These are phyloP conservation scores for Sterna hirundo DNA, from an alignment of 2,113 vertebrate species.

Conservation along the genomic window DNA sequence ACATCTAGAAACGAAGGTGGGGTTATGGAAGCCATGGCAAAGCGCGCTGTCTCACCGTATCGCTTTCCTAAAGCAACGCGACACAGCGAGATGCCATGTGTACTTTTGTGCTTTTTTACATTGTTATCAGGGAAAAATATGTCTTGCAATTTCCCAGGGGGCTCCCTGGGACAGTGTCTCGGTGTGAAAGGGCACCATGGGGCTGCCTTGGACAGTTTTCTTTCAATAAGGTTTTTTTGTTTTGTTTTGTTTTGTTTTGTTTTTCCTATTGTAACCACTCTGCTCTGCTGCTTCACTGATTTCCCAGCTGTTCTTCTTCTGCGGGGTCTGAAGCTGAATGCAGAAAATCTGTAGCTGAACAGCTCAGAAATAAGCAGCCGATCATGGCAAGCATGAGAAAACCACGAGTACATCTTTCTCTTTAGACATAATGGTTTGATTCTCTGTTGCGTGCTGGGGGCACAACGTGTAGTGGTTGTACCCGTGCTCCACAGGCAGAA, in stretches of 20 bases:
- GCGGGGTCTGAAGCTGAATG: conserved; percentile 17
- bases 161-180: conserved; percentile 39
- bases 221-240: conserved; percentile 32
- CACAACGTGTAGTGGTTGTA: not conserved
- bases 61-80: not conserved
- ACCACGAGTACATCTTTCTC: not conserved
- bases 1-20: not conserved
- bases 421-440: not conserved
- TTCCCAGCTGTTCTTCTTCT: conserved; percentile 68
- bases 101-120: conserved; percentile 1
- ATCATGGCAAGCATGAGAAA: conserved; percentile 40
- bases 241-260: not conserved
- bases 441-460: not conserved
- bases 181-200: conserved; percentile 62
- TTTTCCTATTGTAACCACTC: conserved; percentile 65
- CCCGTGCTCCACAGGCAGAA: not conserved
- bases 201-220: conserved; percentile 62
- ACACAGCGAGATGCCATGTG: not conserved
- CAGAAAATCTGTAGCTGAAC: conserved; percentile 17
- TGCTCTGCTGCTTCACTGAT: conserved; percentile 70
- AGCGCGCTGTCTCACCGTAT: not conserved
- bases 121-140: conserved; percentile 65
- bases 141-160: conserved; percentile 48
- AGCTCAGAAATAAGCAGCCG: conserved; percentile 9
- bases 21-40: not conserved